phyloP scores from a whole-genome alignment of 2,888 invertebrate genomes.

The Eupithecia pulchellata region DNA sequence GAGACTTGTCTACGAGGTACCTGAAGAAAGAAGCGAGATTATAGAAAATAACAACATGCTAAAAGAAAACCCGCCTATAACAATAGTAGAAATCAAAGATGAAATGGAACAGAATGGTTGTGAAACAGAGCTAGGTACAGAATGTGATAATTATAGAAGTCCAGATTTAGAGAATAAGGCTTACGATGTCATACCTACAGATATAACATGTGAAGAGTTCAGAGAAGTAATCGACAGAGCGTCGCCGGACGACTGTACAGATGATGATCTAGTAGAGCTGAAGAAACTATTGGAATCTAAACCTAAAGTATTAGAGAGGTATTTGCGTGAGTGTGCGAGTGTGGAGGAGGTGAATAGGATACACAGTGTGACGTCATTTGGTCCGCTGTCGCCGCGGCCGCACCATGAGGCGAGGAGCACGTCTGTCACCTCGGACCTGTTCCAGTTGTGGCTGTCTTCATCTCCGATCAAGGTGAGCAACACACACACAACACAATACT shows the following conservation, averaged over 20 bases:
- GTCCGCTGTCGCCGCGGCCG: conserved; percentile 78
- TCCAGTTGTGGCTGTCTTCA: conserved; percentile 93
- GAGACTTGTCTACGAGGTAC: conserved; percentile 80
- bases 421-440: conserved; percentile 93
- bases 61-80: conserved; percentile 79
- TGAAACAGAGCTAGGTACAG: conserved; percentile 68
- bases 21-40: conserved; percentile 68
- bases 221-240: conserved; percentile 75
- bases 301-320: conserved; percentile 89
- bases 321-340: conserved; percentile 91
- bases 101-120: conserved; percentile 79
- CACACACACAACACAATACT: background rate
- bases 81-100: conserved; percentile 70
- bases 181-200: conserved; percentile 69
- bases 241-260: conserved; percentile 73
- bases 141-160: conserved; percentile 73
- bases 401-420: conserved; percentile 86
- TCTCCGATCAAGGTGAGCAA: conserved; percentile 89
- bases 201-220: conserved; percentile 72
- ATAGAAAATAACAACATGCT: conserved; percentile 77
- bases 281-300: conserved; percentile 80
- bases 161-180: conserved; percentile 75
- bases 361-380: conserved; percentile 84
- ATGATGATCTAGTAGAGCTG: conserved; percentile 75
- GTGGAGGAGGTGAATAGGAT: conserved; percentile 87